These are phyloP conservation scores for Aldrovandia affinis DNA, from an alignment of 2,797 vertebrate genomes.

Conservation along the genomic window DNA sequence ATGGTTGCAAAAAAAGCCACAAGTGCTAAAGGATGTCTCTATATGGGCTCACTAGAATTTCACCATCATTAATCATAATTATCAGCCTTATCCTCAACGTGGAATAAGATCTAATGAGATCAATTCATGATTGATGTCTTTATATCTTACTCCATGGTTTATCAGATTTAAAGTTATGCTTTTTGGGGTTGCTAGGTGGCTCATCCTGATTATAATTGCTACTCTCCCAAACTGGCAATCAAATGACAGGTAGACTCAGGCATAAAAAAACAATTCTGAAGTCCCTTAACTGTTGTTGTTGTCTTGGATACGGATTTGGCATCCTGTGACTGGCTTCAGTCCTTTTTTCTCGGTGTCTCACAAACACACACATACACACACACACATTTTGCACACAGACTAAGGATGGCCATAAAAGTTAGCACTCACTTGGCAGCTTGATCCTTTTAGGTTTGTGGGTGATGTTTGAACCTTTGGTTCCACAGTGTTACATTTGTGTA, in stretches of 20 bases:
- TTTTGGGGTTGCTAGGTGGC: not conserved
- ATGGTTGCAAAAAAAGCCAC: slow-evolving; percentile 24
- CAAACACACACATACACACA: not conserved
- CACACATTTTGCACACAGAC: not conserved
- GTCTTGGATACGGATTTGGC: not conserved
- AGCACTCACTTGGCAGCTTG: not conserved
- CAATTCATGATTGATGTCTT: slow-evolving; percentile 8
- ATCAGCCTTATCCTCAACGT: too few relatives aligned
- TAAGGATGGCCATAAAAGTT: too few relatives aligned
- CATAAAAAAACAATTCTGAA: not conserved
- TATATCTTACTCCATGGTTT: too few relatives aligned
- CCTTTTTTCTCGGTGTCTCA: not conserved
- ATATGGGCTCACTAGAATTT: slow-evolving; percentile 1
- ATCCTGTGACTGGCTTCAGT: not conserved
- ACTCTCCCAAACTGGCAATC: not conserved
- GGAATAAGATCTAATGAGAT: slow-evolving; percentile 24
- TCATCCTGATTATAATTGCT: not conserved
- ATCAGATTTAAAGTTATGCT: too few relatives aligned
- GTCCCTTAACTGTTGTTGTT: not conserved
- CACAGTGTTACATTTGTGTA: not conserved
- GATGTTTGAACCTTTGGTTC: not conserved
- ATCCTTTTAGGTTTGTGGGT: not conserved
- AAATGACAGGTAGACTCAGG: not conserved
- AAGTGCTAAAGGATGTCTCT: slow-evolving; percentile 17
- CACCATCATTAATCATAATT: slow-evolving; percentile 3